These are phyloP conservation scores for Phrynosoma blainvillii DNA, from an alignment of 2,113 vertebrate genomes.

Conservation along the genomic window DNA sequence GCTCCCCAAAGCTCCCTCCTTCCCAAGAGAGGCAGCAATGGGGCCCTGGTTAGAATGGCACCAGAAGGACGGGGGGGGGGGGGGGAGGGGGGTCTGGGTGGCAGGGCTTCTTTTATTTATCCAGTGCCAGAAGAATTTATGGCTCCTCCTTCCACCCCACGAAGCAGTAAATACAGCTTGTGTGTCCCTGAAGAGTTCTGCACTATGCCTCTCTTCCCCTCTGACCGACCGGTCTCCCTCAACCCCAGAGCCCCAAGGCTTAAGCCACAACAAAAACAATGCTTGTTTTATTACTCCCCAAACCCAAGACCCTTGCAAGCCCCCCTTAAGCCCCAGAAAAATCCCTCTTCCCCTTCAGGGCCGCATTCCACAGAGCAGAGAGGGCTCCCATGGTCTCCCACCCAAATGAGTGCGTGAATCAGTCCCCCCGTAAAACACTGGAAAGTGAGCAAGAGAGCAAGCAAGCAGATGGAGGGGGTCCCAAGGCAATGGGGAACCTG, in stretches of 20 bases:
- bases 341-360: no score
- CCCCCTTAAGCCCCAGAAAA: slow-evolving; percentile 12
- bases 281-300: slow-evolving; percentile 9
- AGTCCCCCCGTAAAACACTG: no score
- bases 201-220: slow-evolving; percentile 47
- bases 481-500: no score
- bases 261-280: background rate
- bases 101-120: slow-evolving; percentile 29
- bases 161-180: slow-evolving; percentile 28
- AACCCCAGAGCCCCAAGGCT: slow-evolving; percentile 32
- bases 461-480: no score
- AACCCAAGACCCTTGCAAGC: slow-evolving; percentile 4
- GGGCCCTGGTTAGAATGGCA: no score
- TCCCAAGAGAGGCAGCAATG: no score
- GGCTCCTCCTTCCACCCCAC: slow-evolving; percentile 34
- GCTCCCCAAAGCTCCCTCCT: rapidly evolving
- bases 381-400: no score
- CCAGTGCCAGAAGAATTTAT: slow-evolving; percentile 44
- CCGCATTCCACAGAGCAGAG: no score
- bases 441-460: no score
- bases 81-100: background rate
- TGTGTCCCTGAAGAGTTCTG: slow-evolving; percentile 10
- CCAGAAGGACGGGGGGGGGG: rapidly evolving
- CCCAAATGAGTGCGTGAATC: no score
- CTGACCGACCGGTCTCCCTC: background rate